Conservation (phyloP, 2,113 vertebrate species). For the Myrmecophaga tridactyla region DNA sequence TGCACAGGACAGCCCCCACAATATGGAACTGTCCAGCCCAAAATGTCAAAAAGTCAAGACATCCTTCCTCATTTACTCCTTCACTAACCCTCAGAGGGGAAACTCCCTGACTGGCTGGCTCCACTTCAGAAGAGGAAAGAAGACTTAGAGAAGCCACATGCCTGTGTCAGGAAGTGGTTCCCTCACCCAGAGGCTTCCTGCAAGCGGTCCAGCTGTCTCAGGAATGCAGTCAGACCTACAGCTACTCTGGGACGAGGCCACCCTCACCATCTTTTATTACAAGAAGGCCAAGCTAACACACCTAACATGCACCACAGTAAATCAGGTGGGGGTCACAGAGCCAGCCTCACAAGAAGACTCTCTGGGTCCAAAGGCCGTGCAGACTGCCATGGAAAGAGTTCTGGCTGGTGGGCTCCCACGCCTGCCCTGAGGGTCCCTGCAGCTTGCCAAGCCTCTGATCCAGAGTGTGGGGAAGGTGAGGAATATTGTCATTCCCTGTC, state of each 20-base stretch:
- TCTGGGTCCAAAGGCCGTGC: neutral
- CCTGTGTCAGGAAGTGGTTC: neutral
- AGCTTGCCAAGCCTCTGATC: neutral
- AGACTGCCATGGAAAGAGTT: neutral
- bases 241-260: neutral
- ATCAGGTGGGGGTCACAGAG: neutral
- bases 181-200: neutral
- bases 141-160: neutral
- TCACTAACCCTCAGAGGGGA: neutral
- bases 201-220: neutral
- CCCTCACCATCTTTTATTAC: neutral
- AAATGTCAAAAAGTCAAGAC: accelerated
- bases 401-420: neutral
- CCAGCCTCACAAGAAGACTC: neutral
- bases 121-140: neutral
- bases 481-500: neutral
- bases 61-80: neutral
- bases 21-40: accelerated
- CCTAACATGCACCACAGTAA: accelerated
- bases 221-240: neutral
- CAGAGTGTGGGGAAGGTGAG: neutral
- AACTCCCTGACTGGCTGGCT: neutral
- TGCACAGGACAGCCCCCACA: neutral
- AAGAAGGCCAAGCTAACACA: neutral
- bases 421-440: neutral